Base-by-base conservation (phyloP, 92 coral and sea anemone species). In the Scolanthus callimorphus region DNA sequence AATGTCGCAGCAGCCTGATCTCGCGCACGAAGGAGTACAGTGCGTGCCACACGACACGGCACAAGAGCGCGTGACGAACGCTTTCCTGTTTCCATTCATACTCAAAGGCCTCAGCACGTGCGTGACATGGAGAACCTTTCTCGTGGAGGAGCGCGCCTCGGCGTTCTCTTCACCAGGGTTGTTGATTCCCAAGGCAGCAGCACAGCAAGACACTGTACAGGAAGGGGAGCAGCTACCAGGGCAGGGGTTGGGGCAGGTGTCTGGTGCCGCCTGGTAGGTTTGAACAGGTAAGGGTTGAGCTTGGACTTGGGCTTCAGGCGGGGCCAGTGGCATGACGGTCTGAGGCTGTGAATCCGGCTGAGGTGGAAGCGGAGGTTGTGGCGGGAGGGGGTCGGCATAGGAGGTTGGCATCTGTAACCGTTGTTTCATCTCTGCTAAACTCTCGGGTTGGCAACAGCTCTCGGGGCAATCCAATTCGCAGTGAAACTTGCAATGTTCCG, bases 401-500 rank as follows among this genome's bases (percentile, higher is more conserved):
- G 57, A 51, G 19, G 63, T 34, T 44, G 62, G 47, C 20, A 49
- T 62, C 47, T 68, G 75, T 4, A 68, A 27, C 3, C 75, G 56
- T 50, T 67, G 29, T 63, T 39, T 34, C 49, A 80, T 78, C 39
- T 21, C 75, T 3, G 82, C 83, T 6, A 84, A 63, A 27, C 78
- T 90, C 38, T 86, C 98, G 1, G 98, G 98, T 17, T 80, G 86
- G 67, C 98, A 92, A 37, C 98, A 92, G 45, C 82, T 84, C 17
- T 74, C 81, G 0, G 96, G 86, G 46, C 98, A 92, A 29, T 68
- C 69, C 21, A 60, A 69, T 17, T 79, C 70, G 46, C 98, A 92
- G 27, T 65, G 56, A 52, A 92, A 90, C 63, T 83, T 76, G 70
- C 98, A 92, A 0, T 76, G 54, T 60, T 87, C 96, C 29, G 77